Evolutionary conservation across 1,140 invertebrate genomes (phyloP).

Genomic region (Potamilus streckersoni): DNA sequence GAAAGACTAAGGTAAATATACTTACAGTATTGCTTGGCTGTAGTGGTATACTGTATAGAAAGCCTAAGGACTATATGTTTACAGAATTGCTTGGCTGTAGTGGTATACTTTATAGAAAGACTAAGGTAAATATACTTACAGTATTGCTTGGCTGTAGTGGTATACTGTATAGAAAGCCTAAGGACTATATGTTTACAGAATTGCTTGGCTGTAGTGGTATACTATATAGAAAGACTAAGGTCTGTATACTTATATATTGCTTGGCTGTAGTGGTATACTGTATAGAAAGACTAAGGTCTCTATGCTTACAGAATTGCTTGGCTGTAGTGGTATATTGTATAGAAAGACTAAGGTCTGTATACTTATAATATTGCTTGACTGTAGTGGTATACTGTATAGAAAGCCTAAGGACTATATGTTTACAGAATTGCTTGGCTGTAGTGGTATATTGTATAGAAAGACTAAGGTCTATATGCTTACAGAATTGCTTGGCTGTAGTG

Average conservation of each 20-base stretch:
- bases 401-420: constrained; percentile 52
- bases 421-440: constrained; percentile 86
- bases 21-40: constrained; percentile 83
- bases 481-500: constrained; percentile 8
- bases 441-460: constrained; percentile 74
- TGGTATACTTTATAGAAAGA: neutral
- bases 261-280: neutral
- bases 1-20: constrained; percentile 1
- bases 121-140: neutral
- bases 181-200: constrained; percentile 76
- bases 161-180: neutral
- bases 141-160: constrained; percentile 9
- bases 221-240: constrained; percentile 66
- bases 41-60: constrained; percentile 78
- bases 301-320: neutral
- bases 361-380: neutral
- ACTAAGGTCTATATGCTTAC: too few species aligned
- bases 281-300: neutral
- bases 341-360: neutral
- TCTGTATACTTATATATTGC: neutral
- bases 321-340: neutral
- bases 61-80: neutral
- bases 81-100: neutral
- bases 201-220: constrained; percentile 82
- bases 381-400: neutral